Percentiles rank a stretch among this genome's conserved stretches.
These are phyloP conservation scores for Rhabdornis inornatus DNA, from an alignment of 2,113 vertebrate species.

Conservation along the genomic window DNA sequence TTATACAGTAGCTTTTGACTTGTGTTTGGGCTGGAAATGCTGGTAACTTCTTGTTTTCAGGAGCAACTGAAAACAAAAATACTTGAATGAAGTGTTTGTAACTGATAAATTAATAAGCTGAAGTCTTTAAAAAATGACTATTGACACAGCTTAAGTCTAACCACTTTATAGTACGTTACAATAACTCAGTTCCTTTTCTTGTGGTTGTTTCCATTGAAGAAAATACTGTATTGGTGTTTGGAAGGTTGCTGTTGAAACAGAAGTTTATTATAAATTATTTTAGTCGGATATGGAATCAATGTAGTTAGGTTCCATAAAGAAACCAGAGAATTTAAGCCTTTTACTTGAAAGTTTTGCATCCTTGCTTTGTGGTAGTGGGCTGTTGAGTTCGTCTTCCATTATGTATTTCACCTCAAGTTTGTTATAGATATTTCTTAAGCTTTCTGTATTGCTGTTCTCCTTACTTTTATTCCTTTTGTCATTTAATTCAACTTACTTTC, in stretches of 20 bases:
- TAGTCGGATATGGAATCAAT: not conserved
- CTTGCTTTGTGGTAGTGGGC: not conserved
- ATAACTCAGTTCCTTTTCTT: not conserved
- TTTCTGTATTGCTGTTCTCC: not conserved
- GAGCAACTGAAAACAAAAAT: not conserved
- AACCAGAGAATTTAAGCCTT: not conserved
- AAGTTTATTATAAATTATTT: not conserved
- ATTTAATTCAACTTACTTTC: not conserved
- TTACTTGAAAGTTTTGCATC: not conserved
- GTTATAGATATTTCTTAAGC: accelerated
- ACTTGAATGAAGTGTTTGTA: not conserved
- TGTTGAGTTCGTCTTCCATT: not conserved
- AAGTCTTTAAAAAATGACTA: not conserved
- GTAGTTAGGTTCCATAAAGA: not conserved
- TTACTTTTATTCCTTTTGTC: not conserved
- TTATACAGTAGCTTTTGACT: not conserved
- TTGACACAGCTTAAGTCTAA: not conserved
- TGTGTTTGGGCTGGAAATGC: not conserved
- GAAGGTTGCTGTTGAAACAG: not conserved
- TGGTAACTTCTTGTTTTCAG: not conserved
- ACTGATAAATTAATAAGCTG: not conserved
- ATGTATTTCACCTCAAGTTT: not conserved
- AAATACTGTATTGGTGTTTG: not conserved
- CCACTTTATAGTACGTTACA: not conserved
- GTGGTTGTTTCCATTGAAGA: not conserved